Evolutionary conservation across 2,113 vertebrate species (phyloP), one percentile per base, ranked within the genome.

Genomic region (Malurus elegans): DNA sequence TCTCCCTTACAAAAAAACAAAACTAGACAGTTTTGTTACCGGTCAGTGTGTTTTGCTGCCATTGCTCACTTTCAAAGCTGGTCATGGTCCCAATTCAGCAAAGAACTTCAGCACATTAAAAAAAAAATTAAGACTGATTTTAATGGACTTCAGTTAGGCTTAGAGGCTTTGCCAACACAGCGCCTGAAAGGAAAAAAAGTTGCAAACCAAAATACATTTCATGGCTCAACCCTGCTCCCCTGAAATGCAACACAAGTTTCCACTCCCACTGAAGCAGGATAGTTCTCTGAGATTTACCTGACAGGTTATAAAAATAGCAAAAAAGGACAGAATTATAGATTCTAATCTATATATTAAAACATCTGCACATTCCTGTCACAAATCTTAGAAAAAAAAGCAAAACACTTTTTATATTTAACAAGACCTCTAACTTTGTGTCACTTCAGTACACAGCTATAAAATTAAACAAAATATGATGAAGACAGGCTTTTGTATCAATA

Each of bases 271-370:
- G 79, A 88, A 93, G 75, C 58, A 94, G 66, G 56, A 73, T 42
- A 83, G 70, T 91, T 87, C 88, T 90, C 91, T 93, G 85, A 94
- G 93, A 94, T 95, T 90, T 69, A 80, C 44, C 86, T 70, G 87
- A 92, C 13, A 79, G 62, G 88, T 96, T 95, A 96, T 89, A 96
- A 97, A 91, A 94, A 93, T 81, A 94, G 92, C 70, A 67, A 91
- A 76, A 88, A 82, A 78, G 26, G 51, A 86, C 83, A 67, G 48
- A 95, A 86, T 94, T 92, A 94, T 95, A 93, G 82, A 86, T 75
- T 97, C 83, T 96, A 96, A 95, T 97, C 86, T 97, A 97, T 98
- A 97, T 98, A 97, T 98, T 98, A 98, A 97, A 97, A 97, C 95
- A 96, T 97, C 94, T 97, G 97, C 95, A 97, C 94, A 94, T 96